Base-by-base conservation (phyloP, 2,113 vertebrate species). In the Leucopsar rothschildi region DNA sequence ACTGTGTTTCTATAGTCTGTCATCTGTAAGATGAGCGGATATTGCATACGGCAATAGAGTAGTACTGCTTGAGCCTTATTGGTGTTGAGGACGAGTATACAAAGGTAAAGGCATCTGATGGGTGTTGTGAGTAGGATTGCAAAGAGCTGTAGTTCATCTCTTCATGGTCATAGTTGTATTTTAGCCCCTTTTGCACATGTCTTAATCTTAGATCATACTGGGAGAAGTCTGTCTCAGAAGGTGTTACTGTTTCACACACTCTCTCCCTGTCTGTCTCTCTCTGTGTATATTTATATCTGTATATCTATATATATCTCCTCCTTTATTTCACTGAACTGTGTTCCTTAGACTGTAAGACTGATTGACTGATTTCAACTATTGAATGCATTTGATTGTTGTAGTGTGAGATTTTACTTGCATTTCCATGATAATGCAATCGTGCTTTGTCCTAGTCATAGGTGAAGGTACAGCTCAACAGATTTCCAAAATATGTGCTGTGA, bases 211-310 rank as follows among this genome's bases (percentile, higher is more conserved):
- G 55, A 24, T 75, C 22, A 15, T 39, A 11, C 3, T 66, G 68
- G 44, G 28, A 78, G 31, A 78, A 35, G 8, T 59, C 45, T 72
- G 14, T 87, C 17, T 69, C 22, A 49, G 76, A 69, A 57, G 39
- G 18, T 35, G 11, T 57, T 37, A 0, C 21, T 78, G 28, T 73
- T 95, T 90, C n/a, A 64, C 2, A 1, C 31, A 4, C 33, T 27
- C 5, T 47, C 15, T 47, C 4, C 24, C 2, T 33, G 0, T 63
- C 3, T 71, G 2, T 55, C 6, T 40, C 2, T 71, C 3, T 42
- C 2, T 44, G 2, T 15, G 2, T 8, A 3, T 56, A 3, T 49
- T 8, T 64, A 11, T 59, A 9, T 33, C 7, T 21, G 15, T 44
- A 4, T 35, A 3, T 50, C 12, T 15, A 10, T 60, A 25, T 29